Conservation (phyloP, 2,797 vertebrate species). For the Zenarchopterus dispar region DNA sequence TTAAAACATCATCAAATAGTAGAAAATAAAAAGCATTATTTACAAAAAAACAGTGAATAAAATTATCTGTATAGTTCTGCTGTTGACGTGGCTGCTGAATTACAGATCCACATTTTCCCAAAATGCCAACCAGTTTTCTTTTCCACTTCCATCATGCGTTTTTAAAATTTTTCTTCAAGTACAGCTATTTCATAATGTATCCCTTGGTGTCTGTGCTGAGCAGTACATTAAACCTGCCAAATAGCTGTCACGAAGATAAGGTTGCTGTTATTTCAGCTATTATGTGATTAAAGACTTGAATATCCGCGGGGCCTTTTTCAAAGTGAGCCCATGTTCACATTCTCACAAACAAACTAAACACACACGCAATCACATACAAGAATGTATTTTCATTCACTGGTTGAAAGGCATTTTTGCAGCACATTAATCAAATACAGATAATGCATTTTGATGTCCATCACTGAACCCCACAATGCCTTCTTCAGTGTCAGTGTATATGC, state of each 20-base stretch:
- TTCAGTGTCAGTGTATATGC: too few species aligned
- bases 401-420: background rate
- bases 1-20: too few species aligned
- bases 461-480: too few species aligned
- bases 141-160: too few species aligned
- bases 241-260: conserved; percentile 55
- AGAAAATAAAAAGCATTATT: too few species aligned
- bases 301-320: conserved; percentile 49
- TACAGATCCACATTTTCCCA: too few species aligned
- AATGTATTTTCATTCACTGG: background rate
- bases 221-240: conserved; percentile 54
- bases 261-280: conserved; percentile 59
- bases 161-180: background rate
- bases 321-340: conserved; percentile 35
- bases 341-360: conserved; percentile 26
- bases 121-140: too few species aligned
- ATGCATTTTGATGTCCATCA: too few species aligned
- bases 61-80: too few species aligned
- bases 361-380: conserved; percentile 2
- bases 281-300: conserved; percentile 57
- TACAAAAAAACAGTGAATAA: too few species aligned
- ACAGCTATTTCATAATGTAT: conserved; percentile 4
- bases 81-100: too few species aligned
- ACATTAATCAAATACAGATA: background rate
- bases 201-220: conserved; percentile 27